A percentile compares a stretch with the other conserved stretches of the same genome.
Evolutionary conservation across 2,797 vertebrate genomes (phyloP).

Genomic region (Pelodytes ibericus): DNA sequence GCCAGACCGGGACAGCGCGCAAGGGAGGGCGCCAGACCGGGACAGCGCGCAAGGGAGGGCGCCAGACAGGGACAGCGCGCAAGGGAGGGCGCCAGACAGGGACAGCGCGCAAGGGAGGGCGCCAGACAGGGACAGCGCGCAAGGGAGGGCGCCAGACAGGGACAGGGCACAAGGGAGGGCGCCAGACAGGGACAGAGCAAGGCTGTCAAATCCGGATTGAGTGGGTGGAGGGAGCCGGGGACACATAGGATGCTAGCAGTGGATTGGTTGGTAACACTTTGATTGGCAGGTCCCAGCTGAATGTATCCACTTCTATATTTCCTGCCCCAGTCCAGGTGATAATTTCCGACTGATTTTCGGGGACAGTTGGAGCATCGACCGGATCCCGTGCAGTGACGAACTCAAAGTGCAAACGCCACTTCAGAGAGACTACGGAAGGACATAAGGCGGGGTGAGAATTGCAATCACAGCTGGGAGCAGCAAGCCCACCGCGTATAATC

Average conservation of each 20-base stretch:
- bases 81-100: too few relatives aligned
- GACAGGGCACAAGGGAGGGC: too few relatives aligned
- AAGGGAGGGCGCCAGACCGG: too few relatives aligned
- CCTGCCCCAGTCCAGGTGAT: slow-evolving; percentile 87
- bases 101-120: too few relatives aligned
- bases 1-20: too few relatives aligned
- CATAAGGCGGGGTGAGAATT: slow-evolving; percentile 9
- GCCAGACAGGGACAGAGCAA: too few relatives aligned
- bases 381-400: slow-evolving; percentile 90
- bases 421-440: slow-evolving; percentile 79
- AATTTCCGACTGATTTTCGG: slow-evolving; percentile 84
- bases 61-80: too few relatives aligned
- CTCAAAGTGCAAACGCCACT: slow-evolving; percentile 96
- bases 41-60: too few relatives aligned
- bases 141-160: too few relatives aligned
- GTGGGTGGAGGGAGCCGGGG: slow-evolving; percentile 89
- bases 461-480: too few relatives aligned
- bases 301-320: slow-evolving; percentile 93
- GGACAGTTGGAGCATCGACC: slow-evolving; percentile 76
- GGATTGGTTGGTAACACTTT: slow-evolving; percentile 96
- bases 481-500: too few relatives aligned
- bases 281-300: slow-evolving; percentile 97
- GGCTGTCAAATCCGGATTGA: slow-evolving; percentile 88
- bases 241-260: slow-evolving; percentile 87
- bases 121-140: too few relatives aligned